Evolutionary conservation across 2,113 vertebrate species (phyloP).

Genomic region (Entelurus aequoreus): DNA sequence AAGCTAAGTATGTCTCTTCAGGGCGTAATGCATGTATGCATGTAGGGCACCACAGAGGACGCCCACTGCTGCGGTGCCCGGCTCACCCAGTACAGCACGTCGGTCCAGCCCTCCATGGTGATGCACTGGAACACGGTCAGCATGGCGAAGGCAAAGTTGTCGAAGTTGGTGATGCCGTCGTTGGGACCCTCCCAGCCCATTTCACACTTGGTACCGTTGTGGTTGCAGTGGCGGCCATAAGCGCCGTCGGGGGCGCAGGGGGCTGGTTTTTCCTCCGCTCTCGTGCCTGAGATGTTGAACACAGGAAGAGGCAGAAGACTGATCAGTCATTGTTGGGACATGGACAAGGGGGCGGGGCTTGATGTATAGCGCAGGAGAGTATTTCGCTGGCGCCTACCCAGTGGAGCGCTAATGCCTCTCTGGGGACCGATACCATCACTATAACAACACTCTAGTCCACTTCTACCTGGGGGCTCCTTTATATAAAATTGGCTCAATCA

Average conservation of each 20-base stretch:
- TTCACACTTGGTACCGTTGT: slow-evolving; percentile 80
- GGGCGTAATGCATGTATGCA: no score
- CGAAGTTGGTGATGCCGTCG: slow-evolving; percentile 97
- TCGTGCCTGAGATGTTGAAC: slow-evolving; percentile 35
- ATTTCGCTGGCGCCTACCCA: slow-evolving; percentile 41
- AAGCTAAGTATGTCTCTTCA: no score
- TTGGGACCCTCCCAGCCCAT: slow-evolving; percentile 93
- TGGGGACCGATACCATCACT: slow-evolving; percentile 46
- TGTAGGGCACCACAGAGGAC: no score
- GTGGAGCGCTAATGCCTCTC: slow-evolving; percentile 47
- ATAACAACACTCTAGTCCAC: slow-evolving; percentile 56
- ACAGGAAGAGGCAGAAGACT: neutral
- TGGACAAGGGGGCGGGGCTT: neutral
- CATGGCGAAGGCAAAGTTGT: slow-evolving; percentile 99
- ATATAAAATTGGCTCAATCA: slow-evolving; percentile 45
- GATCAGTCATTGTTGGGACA: no score
- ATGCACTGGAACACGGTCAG: slow-evolving; percentile 98
- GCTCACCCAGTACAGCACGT: slow-evolving; percentile 97
- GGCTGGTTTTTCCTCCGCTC: slow-evolving; percentile 83
- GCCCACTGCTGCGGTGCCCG: slow-evolving; percentile 47
- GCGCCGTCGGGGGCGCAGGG: slow-evolving; percentile 83
- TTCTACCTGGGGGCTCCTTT: slow-evolving; percentile 43
- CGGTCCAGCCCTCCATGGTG: slow-evolving; percentile 99
- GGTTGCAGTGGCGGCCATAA: slow-evolving; percentile 84
- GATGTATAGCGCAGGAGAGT: slow-evolving; percentile 25